Evolutionary conservation across 2,797 vertebrate genomes (phyloP).

Genomic region (Pseudotriccus pelzelni): DNA sequence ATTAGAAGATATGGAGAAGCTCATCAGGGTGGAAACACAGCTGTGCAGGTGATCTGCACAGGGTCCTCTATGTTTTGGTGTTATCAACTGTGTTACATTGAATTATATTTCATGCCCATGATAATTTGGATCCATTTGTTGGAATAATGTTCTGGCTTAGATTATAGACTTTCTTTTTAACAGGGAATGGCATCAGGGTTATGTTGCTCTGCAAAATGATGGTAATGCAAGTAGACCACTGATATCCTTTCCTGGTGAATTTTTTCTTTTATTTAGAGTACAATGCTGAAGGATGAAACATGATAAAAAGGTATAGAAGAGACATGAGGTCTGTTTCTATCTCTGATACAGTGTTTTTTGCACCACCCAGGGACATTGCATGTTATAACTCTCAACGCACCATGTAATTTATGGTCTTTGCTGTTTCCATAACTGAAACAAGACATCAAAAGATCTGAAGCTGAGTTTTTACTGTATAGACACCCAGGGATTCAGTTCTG

Average conservation of each 20-base stretch:
- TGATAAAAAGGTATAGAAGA: not conserved
- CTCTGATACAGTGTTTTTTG: not conserved
- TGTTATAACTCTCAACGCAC: not conserved
- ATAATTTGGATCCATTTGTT: not conserved
- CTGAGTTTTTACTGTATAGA: not conserved
- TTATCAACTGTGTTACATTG: not conserved
- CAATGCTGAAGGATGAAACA: not conserved
- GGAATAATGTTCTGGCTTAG: fast-evolving
- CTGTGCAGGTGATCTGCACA: not conserved
- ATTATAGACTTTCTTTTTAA: not conserved
- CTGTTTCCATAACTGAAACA: not conserved
- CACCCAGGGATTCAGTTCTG: not conserved
- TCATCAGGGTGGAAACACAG: not conserved
- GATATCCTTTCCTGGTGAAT: not conserved
- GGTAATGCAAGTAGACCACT: not conserved
- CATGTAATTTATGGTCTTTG: not conserved
- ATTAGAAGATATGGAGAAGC: not conserved
- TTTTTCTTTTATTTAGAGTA: not conserved
- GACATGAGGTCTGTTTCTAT: not conserved
- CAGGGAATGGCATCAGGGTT: not conserved
- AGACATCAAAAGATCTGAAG: not conserved
- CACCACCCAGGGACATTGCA: not conserved
- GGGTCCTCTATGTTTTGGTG: not conserved
- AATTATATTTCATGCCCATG: not conserved
- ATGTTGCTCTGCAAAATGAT: not conserved